A percentile compares a stretch with the other conserved stretches of the same genome.
Conservation (phyloP, 2,797 vertebrate genomes). For the Smutsia gigantea region DNA sequence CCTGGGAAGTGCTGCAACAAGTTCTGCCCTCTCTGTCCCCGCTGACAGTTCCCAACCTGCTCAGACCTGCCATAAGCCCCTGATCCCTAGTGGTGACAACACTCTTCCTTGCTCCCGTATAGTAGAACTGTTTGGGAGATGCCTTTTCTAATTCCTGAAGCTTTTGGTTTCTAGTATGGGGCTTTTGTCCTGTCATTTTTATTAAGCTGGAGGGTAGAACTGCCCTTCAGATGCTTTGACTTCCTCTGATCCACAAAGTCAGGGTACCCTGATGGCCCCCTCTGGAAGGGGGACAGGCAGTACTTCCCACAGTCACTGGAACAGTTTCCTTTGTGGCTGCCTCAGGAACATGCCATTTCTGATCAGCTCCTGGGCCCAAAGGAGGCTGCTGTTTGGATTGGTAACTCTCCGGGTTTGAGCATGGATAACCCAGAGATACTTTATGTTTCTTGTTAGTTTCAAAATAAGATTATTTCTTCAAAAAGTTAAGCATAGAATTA, state of each 20-base stretch:
- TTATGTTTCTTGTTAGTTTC: background rate
- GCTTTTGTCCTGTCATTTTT: background rate
- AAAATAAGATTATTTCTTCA: background rate
- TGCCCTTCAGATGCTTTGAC: background rate
- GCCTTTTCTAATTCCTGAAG: constrained; percentile 49
- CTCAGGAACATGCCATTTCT: background rate
- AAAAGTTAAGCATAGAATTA: background rate
- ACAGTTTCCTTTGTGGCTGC: background rate
- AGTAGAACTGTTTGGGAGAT: constrained; percentile 15
- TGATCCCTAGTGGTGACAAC: background rate
- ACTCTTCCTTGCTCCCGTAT: background rate
- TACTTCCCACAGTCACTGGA: background rate
- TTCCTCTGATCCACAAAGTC: background rate
- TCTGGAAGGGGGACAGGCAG: background rate
- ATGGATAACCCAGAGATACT: background rate
- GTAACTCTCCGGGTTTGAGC: background rate
- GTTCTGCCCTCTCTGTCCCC: background rate
- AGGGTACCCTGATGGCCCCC: too few species aligned
- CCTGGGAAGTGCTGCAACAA: background rate
- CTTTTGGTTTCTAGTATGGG: constrained; percentile 16
- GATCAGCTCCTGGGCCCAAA: background rate
- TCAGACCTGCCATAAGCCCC: constrained; percentile 36
- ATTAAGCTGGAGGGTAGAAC: background rate
- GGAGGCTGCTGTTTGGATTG: background rate
- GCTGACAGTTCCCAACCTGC: constrained; percentile 26